Evolutionary conservation across 2,888 invertebrate genomes (phyloP), one percentile per base, ranked within the genome.

Genomic region (Troides aeacus): DNA sequence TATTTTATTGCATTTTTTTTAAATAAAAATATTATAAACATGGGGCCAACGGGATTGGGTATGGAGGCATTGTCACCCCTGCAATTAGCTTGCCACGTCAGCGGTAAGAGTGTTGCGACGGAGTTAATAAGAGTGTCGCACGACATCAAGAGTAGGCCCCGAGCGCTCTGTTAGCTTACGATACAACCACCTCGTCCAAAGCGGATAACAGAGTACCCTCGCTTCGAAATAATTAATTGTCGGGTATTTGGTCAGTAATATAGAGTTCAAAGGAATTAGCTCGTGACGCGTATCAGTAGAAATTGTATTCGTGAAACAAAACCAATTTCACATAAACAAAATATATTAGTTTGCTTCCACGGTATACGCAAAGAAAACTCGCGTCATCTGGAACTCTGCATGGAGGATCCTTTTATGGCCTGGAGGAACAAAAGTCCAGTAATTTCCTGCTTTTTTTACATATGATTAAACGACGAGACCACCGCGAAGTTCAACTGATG

Each of bases 61-160:
- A 53, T 17, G 23, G 57, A 23, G 46, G 30, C n/a, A n/a, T 53
- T 53, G 23, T 12, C 30, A 21, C 58, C 7, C 30, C n/a, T 59
- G 46, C 21, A 68, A 64, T 86, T 87, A 88, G 81, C 76, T 76
- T 81, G 86, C 84, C 85, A 84, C 76, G 77, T 76, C 74, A 79
- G 81, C 80, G 69, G 88, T 82, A 89, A 88, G 90, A 89, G 88
- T 83, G 83, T 81, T 79, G 79, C 84, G 76, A 82, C 82, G 79
- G 79, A 82, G 85, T 84, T 89, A 90, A 89, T 88, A 87, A 87
- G 81, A 76, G 72, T 62, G 65, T 71, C 74, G 81, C 89, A 89
- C 87, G 87, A 81, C 77, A 86, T 73, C 76, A 72, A 78, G 81
- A 77, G 81, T 79, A 79, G 79, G 75, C 80, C 81, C 79, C 82